Base-by-base conservation (phyloP, 2,888 invertebrate species). In the Tetranychus truncatus region DNA sequence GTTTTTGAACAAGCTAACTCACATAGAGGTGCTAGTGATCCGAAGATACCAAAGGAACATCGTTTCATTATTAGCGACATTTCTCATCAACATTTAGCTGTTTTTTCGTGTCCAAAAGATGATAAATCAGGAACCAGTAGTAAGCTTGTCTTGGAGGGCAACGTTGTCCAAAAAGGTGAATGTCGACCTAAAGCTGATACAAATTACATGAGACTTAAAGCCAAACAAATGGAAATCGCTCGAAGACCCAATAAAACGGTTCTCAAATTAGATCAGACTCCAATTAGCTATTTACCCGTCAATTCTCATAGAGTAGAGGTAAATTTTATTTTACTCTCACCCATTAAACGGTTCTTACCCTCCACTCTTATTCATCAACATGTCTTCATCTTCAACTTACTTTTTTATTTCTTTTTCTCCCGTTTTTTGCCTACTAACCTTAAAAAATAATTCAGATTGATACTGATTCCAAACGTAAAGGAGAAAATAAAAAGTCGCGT, bases 121-220 rank as follows among this genome's bases (percentile, higher is more conserved):
- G 76, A 76, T 45, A 73, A 76, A 73, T 77, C 74, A 66, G 55
- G 55, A 55, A 77, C 74, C 55, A 24, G 74, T 24, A 72, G 75
- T 65, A 92, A 92, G 81, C 84, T 95, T 6, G 88, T 87, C 77
- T 89, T 96, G 88, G 94, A 95, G 84, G 96, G 96, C 0, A 88
- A 91, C 81, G 95, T 96, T 80, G 92, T 93, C n/a, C 95, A 95
- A 82, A 91, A 94, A 82, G 85, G 95, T 65, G 96, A 97, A 84
- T 96, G 95, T 82, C 87, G 91, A 72, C 95, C 95, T 1, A 89
- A 89, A 81, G 91, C 82, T 80, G 92, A 94, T 81, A 88, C 85
- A 77, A 90, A 88, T 81, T 96, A 97, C 82, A 92, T 95, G 88
- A 89, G 90, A 82, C 84, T 95, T 6, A 96, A 96, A 84, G 86